phyloP scores from a whole-genome alignment of 2,888 invertebrate species.

The Drosophila multiciliata region DNA sequence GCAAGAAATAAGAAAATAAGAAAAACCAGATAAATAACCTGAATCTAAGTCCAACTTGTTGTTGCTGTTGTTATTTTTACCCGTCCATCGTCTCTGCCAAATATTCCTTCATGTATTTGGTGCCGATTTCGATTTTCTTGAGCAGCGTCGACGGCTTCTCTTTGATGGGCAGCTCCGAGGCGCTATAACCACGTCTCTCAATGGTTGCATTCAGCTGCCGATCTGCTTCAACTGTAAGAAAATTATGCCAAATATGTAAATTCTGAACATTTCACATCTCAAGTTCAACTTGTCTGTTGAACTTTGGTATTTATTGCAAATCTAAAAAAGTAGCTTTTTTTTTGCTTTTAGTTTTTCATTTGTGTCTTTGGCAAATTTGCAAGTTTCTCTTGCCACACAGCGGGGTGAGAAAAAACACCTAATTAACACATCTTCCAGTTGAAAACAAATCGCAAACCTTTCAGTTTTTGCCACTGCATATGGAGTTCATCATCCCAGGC shows the following conservation, averaged over 20 bases:
- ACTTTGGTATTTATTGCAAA: background rate
- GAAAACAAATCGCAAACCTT: slow-evolving; percentile 72
- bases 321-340: background rate
- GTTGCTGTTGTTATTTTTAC: slow-evolving; percentile 62
- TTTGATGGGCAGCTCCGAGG: slow-evolving; percentile 76
- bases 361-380: slow-evolving; percentile 18
- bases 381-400: slow-evolving; percentile 55
- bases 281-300: slow-evolving; percentile 3
- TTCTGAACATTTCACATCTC: background rate
- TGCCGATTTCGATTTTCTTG: slow-evolving; percentile 84
- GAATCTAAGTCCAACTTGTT: slow-evolving; percentile 28
- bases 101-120: slow-evolving; percentile 83
- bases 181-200: slow-evolving; percentile 82
- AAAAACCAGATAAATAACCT: slow-evolving; percentile 39
- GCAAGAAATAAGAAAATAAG: slow-evolving; percentile 5
- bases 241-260: slow-evolving; percentile 1
- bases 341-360: background rate
- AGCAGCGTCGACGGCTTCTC: slow-evolving; percentile 84
- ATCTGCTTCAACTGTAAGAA: slow-evolving; percentile 83
- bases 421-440: slow-evolving; percentile 47
- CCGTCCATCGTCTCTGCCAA: slow-evolving; percentile 83
- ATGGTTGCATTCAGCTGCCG: slow-evolving; percentile 81
- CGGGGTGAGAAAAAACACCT: background rate
- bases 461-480: slow-evolving; percentile 83
- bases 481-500: slow-evolving; percentile 81